Conservation (phyloP, 1,140 invertebrate species). For the Drosophila bocqueti region DNA sequence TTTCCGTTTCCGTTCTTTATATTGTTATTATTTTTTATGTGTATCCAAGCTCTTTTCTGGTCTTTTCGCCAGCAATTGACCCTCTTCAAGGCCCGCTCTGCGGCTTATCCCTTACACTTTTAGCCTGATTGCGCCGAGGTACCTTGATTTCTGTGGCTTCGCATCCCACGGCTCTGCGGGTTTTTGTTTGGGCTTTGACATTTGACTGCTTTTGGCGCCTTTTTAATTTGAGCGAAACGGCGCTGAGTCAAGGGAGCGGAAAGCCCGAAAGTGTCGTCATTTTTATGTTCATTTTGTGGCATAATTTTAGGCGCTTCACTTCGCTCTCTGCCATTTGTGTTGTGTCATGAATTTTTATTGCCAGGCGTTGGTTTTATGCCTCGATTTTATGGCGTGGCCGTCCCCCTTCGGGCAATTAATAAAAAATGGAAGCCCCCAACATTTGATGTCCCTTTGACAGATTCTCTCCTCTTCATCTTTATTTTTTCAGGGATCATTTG, state of each 20-base stretch:
- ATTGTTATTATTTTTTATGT: constrained; percentile 44
- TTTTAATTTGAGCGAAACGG: constrained; percentile 65
- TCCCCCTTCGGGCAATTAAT: constrained; percentile 61
- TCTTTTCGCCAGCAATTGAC: constrained; percentile 54
- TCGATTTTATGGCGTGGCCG: constrained; percentile 39
- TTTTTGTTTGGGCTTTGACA: constrained; percentile 54
- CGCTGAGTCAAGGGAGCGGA: constrained; percentile 29
- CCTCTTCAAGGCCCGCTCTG: constrained; percentile 29
- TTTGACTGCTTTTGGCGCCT: constrained; percentile 78
- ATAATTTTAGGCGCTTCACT: constrained; percentile 51
- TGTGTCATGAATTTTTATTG: constrained; percentile 73
- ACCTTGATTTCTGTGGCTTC: constrained; percentile 57
- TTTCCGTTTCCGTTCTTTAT: constrained; percentile 25
- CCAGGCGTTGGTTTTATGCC: constrained; percentile 54
- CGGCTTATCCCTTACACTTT: constrained; percentile 63
- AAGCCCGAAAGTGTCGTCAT: constrained; percentile 43
- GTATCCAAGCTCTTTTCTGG: constrained; percentile 34
- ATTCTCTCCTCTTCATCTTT: constrained; percentile 29
- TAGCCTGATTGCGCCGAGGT: constrained; percentile 29
- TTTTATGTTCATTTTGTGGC: constrained; percentile 70
- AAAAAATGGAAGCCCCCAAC: constrained; percentile 53
- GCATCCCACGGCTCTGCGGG: constrained; percentile 27
- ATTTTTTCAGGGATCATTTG: constrained; percentile 5
- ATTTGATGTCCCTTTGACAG: constrained; percentile 31
- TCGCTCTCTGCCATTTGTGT: constrained; percentile 43